Evolutionary conservation across 2,797 vertebrate genomes (phyloP).

Genomic region (Eleutherodactylus coqui): DNA sequence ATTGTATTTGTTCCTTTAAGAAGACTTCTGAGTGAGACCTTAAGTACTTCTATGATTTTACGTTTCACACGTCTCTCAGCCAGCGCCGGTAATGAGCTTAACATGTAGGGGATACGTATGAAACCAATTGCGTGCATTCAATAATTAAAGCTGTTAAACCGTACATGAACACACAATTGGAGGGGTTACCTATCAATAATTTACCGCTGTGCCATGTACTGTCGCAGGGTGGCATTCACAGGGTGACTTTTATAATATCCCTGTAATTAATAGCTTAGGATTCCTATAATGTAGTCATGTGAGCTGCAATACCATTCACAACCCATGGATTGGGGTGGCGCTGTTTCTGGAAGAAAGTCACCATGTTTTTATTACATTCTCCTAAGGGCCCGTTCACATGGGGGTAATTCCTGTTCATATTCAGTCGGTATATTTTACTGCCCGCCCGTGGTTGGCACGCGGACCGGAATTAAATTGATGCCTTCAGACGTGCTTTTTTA

Average conservation of each 20-base stretch:
- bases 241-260: neutral
- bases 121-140: slow-evolving; percentile 9
- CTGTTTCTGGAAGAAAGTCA: neutral
- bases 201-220: neutral
- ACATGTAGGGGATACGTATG: neutral
- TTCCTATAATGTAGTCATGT: neutral
- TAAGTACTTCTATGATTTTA: neutral
- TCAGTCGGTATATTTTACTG: no score
- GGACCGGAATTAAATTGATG: no score
- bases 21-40: neutral
- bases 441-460: no score
- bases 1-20: neutral
- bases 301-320: neutral
- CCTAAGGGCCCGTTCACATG: no score
- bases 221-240: neutral
- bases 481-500: no score
- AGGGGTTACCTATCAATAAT: neutral
- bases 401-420: no score
- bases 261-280: neutral
- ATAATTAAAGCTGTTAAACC: slow-evolving; percentile 36
- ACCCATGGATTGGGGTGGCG: neutral
- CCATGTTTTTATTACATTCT: neutral
- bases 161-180: slow-evolving; percentile 9
- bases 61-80: neutral
- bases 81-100: neutral